Base-by-base conservation (phyloP, 1,140 invertebrate species). In the Stegodyphus dumicola region DNA sequence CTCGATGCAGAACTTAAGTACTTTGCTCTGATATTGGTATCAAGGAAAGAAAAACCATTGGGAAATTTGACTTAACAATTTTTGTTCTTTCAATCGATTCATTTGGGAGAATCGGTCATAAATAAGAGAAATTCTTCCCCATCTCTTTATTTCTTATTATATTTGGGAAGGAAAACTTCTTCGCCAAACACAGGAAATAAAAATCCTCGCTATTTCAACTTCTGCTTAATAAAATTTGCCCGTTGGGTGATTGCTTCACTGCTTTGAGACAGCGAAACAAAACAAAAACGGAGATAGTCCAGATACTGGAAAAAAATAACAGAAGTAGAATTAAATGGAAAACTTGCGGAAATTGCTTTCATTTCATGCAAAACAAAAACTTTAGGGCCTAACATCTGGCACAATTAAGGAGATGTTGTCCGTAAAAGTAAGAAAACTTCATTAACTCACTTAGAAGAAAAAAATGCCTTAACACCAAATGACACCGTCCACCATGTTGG, bases 161-260 rank as follows among this genome's bases (percentile, higher is more conserved):
- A 70, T 78, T 78, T 78, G 13, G 51, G 60, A 51, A 77, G 60
- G 54, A 69, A 33, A 33, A 78, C 69, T 69, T 78, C 13, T 78
- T 53, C 7, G 7, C 18, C 15, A 10, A 11, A 17, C 49, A n/a
- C 52, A 48, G 10, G 7, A 56, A 69, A 78, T 18, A 64, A 64
- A 77, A 69, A 78, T 1, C 33, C 33, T 33, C 33, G 33, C 33
- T 33, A 33, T 33, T 33, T 33, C 33, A 33, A 33, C 69, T 80
- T 71, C 9, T 71, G 78, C 69, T 71, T 80, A 80, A 80, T 80
- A 80, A 80, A 80, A 80, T 71, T 80, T 80, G 66, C 78, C 78
- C 54, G 9, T 10, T 15, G 54, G 78, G 78, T 80, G 71, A 80
- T 80, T 80, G 78, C 67, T 70, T 64, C 52, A 11, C 0, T 71